Percentiles rank a stretch among this genome's conserved stretches.
Evolutionary conservation across 2,797 vertebrate species (phyloP).

Genomic region (Clarias laeviceps): DNA sequence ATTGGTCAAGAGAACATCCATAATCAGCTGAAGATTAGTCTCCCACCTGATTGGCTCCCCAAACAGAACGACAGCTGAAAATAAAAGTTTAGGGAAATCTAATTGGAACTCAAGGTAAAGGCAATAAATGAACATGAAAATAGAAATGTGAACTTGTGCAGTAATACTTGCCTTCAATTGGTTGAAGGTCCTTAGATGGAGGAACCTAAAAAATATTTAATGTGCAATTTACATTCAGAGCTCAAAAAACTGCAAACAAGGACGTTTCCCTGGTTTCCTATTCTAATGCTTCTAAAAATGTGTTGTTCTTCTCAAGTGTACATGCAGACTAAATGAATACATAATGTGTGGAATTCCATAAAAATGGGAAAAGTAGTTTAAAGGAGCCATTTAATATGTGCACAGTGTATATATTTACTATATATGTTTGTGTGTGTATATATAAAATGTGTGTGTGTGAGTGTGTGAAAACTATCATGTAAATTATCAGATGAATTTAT

Average conservation of each 20-base stretch:
- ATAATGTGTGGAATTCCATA: background rate
- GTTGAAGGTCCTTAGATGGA: constrained; percentile 76
- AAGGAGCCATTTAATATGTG: background rate
- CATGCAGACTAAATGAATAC: background rate
- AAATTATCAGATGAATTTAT: background rate
- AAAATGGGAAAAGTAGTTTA: background rate
- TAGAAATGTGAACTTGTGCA: background rate
- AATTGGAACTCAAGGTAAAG: background rate
- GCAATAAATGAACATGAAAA: background rate
- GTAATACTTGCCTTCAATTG: constrained; percentile 83
- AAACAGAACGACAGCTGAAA: constrained; percentile 87
- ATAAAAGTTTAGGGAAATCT: background rate
- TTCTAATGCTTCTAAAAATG: background rate
- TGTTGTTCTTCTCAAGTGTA: background rate
- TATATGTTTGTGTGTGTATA: too few species aligned
- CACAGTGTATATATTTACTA: too few species aligned
- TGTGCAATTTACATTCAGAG: constrained; percentile 1
- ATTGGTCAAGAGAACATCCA: constrained; percentile 86
- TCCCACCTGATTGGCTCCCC: constrained; percentile 98
- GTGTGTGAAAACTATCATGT: background rate
- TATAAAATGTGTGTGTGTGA: too few species aligned
- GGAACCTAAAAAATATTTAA: constrained; percentile 68
- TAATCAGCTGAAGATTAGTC: constrained; percentile 91
- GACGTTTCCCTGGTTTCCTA: background rate
- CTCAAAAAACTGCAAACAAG: background rate